A percentile compares a stretch with the other conserved stretches of the same genome.
These are phyloP conservation scores for Chinchilla lanigera DNA, from an alignment of 2,113 vertebrate genomes.

Conservation along the genomic window DNA sequence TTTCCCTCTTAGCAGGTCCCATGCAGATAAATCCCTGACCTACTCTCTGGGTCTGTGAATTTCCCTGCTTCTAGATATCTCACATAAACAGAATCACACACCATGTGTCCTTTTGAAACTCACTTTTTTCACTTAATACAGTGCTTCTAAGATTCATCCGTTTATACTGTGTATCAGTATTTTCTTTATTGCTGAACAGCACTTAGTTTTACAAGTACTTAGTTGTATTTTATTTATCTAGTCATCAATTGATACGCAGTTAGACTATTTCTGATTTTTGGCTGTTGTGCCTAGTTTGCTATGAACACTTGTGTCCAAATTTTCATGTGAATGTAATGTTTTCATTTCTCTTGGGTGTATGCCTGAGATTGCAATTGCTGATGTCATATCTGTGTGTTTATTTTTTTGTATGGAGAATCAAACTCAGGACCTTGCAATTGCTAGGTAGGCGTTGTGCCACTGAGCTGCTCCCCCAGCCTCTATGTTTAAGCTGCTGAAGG, in stretches of 20 bases:
- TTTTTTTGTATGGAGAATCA: no score
- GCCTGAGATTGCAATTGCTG: not conserved
- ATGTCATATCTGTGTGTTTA: no score
- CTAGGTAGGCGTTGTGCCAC: no score
- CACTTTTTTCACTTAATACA: slow-evolving; percentile 15
- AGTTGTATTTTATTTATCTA: slow-evolving; percentile 34
- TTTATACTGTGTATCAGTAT: not conserved
- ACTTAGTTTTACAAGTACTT: not conserved
- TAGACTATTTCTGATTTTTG: slow-evolving; percentile 8
- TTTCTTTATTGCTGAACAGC: slow-evolving; percentile 38
- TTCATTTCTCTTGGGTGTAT: slow-evolving; percentile 17
- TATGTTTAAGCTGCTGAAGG: slow-evolving; percentile 36
- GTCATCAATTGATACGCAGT: not conserved
- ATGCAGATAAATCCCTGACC: not conserved
- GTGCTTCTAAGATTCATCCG: slow-evolving; percentile 14
- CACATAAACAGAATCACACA: not conserved
- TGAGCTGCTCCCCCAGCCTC: no score
- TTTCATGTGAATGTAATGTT: not conserved
- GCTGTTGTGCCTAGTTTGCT: slow-evolving; percentile 1
- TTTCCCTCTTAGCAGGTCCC: not conserved
- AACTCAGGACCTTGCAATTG: no score
- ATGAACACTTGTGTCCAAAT: not conserved
- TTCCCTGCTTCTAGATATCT: not conserved
- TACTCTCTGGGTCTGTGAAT: not conserved
- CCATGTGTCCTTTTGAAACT: not conserved